Conservation (phyloP, 2,797 vertebrate species). For the Siniperca scherzeri region DNA sequence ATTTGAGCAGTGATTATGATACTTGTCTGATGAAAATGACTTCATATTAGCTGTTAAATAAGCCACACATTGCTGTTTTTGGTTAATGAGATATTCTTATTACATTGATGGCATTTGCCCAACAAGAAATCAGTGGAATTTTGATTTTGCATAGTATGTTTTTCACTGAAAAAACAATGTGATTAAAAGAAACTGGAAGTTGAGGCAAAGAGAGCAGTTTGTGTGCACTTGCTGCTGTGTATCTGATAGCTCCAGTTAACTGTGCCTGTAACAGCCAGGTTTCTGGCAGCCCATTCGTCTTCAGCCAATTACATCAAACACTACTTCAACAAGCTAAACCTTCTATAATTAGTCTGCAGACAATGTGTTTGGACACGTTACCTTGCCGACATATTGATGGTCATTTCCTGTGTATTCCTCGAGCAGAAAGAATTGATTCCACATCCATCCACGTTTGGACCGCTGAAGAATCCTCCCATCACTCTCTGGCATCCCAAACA, state of each 20-base stretch:
- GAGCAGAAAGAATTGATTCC: constrained; percentile 99
- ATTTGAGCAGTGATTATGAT: constrained; percentile 5
- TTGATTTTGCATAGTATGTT: background rate
- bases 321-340: constrained; percentile 59
- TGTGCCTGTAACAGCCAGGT: constrained; percentile 52
- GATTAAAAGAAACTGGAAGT: constrained; percentile 3
- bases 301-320: constrained; percentile 73
- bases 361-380: constrained; percentile 79
- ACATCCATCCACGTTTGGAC: constrained; percentile 98
- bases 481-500: constrained; percentile 81
- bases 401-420: constrained; percentile 98
- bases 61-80: background rate
- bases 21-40: background rate
- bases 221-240: constrained; percentile 37
- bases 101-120: background rate
- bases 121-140: background rate
- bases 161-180: background rate
- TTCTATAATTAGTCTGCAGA: constrained; percentile 64
- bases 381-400: constrained; percentile 98
- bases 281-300: constrained; percentile 70
- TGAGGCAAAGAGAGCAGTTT: background rate
- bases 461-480: constrained; percentile 89
- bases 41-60: background rate
- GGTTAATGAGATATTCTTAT: background rate
- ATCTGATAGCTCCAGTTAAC: constrained; percentile 61